Base-by-base conservation (phyloP, 2,888 invertebrate species). In the Sarcophaga carnaria region DNA sequence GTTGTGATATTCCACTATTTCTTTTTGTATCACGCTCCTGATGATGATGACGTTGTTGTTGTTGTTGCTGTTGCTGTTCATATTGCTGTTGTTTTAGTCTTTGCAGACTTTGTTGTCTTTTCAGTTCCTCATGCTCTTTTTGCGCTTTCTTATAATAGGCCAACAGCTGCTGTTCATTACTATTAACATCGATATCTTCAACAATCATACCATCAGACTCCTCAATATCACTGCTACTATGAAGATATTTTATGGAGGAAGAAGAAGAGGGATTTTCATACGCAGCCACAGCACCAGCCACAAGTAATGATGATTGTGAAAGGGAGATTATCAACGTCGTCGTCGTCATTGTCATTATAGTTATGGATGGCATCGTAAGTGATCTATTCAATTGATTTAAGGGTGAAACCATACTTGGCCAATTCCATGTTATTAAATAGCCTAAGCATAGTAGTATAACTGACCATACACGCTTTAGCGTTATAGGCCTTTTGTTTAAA, bases 101-200 rank as follows among this genome's bases (percentile, higher is more conserved):
- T 67, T 83, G 64, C 11, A 82, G 80, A 12, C 75, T 67, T 54
- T 80, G 86, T 66, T 76, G 76, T 45, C 86, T 82, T 70, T 88
- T 82, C n/a, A 83, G 71, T 69, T 87, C 78, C 78, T 89, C 89
- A 59, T 90, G 89, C 8, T 89, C 90, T 72, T 90, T 85, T 78
- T 91, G 91, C 37, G 90, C 91, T 14, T 90, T 89, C 37, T 91
- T 90, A 79, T 92, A 92, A 77, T 89, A 92, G 45, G 90, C 89
- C 85, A 92, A 88, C 80, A 92, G 88, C 85, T 90, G 90, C 25
- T 88, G 83, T 70, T 89, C 88, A 83, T 87, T 88, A 27, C 88
- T 88, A 82, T 88, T 87, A 64, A 86, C 76, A 74, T 86, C 84
- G 14, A 75, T 79, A 72, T 85, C 80, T 71, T 88, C 72, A 17